Percentiles rank a stretch among this genome's conserved stretches.
Conservation (phyloP, 2,797 vertebrate genomes). For the Parambassis ranga region DNA sequence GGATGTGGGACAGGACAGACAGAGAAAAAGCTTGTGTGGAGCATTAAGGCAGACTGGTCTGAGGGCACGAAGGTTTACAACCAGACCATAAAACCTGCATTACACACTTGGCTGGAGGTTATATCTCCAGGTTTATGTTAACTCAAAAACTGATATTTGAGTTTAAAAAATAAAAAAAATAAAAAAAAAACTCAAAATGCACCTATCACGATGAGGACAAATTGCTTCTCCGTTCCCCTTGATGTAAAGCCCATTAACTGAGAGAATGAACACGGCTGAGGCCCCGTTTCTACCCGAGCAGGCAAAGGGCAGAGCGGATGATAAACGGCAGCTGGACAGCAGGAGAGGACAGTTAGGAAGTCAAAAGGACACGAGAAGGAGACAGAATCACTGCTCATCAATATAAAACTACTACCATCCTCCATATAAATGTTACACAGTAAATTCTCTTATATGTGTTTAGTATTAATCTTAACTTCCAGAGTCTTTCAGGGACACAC, state of each 20-base stretch:
- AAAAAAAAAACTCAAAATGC: slow-evolving; percentile 69
- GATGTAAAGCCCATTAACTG: slow-evolving; percentile 70
- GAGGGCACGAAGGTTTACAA: slow-evolving; percentile 8
- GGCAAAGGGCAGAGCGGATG: slow-evolving; percentile 66
- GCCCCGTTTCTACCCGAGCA: slow-evolving; percentile 58
- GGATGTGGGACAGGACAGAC: neutral
- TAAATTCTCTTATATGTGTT: slow-evolving; percentile 1
- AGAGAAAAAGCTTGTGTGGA: neutral
- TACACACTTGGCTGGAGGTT: slow-evolving; percentile 62
- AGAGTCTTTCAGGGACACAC: slow-evolving; percentile 10
- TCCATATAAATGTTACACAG: slow-evolving; percentile 28
- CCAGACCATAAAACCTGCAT: slow-evolving; percentile 41
- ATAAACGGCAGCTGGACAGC: slow-evolving; percentile 69
- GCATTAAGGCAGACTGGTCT: neutral
- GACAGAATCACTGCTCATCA: slow-evolving; percentile 25
- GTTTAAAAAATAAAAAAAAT: slow-evolving; percentile 74
- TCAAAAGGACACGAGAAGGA: slow-evolving; percentile 50
- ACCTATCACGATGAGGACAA: slow-evolving; percentile 62
- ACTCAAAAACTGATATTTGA: slow-evolving; percentile 63
- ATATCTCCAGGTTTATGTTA: slow-evolving; percentile 44
- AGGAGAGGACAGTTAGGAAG: slow-evolving; percentile 54
- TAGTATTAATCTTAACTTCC: slow-evolving; percentile 13
- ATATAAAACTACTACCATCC: slow-evolving; percentile 42
- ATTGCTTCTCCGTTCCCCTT: slow-evolving; percentile 57
- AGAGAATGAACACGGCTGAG: slow-evolving; percentile 61